Percentiles rank a stretch among this genome's conserved stretches.
Evolutionary conservation across 2,888 invertebrate genomes (phyloP).

Genomic region (Hyposoter didymator): DNA sequence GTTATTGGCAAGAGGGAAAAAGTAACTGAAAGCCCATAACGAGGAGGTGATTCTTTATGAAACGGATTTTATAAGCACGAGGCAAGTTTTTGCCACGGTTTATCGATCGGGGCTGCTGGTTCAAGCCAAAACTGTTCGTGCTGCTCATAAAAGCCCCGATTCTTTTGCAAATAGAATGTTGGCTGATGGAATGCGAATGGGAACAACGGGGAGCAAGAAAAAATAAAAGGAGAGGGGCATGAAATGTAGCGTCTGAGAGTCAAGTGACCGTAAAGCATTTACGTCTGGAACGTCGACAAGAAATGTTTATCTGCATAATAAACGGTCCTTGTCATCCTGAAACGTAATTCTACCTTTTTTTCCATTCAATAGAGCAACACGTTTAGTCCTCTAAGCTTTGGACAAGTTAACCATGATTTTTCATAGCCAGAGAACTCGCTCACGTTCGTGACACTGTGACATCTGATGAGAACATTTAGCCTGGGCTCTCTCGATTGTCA

Average conservation of each 20-base stretch:
- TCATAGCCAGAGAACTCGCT: background rate
- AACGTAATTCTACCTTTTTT: background rate
- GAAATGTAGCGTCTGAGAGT: slow-evolving; percentile 58
- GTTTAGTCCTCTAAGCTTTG: background rate
- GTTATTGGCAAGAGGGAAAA: slow-evolving; percentile 19
- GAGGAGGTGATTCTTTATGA: slow-evolving; percentile 45
- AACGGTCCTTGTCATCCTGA: background rate
- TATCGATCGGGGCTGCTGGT: slow-evolving; percentile 37
- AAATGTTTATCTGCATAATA: slow-evolving; percentile 20
- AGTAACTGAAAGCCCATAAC: slow-evolving; percentile 37
- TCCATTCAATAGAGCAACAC: background rate
- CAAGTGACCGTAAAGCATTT: slow-evolving; percentile 69
- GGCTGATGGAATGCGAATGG: slow-evolving; percentile 47
- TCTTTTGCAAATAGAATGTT: slow-evolving; percentile 58
- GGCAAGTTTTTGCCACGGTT: slow-evolving; percentile 16
- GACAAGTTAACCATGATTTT: background rate
- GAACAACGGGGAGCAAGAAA: slow-evolving; percentile 1
- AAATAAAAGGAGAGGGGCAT: slow-evolving; percentile 2
- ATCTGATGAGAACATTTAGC: background rate
- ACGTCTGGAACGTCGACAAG: slow-evolving; percentile 32
- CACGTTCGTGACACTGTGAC: background rate
- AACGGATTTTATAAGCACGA: slow-evolving; percentile 26
- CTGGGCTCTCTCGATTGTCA: background rate
- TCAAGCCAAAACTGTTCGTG: slow-evolving; percentile 7
- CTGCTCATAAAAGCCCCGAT: slow-evolving; percentile 44